Percentiles rank a stretch among this genome's conserved stretches.
These are phyloP conservation scores for Eriocheir sinensis DNA, from an alignment of 1,140 invertebrate species.

Conservation along the genomic window DNA sequence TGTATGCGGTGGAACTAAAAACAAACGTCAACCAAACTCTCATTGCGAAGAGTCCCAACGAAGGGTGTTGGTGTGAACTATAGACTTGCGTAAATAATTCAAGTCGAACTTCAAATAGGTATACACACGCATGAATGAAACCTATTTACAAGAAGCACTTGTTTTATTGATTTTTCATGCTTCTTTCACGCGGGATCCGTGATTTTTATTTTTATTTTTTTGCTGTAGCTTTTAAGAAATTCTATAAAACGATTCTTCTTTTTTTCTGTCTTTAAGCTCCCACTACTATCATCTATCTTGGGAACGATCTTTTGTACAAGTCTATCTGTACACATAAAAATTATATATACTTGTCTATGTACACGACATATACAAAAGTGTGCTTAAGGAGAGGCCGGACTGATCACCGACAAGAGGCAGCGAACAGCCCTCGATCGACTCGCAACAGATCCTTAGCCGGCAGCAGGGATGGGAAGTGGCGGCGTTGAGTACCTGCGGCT, in stretches of 20 bases:
- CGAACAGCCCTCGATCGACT: neutral
- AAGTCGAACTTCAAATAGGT: neutral
- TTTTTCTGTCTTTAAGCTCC: neutral
- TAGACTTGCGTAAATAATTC: neutral
- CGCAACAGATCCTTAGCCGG: neutral
- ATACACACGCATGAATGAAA: slow-evolving; percentile 16
- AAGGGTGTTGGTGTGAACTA: neutral
- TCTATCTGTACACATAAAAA: slow-evolving; percentile 72
- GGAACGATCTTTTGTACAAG: slow-evolving; percentile 67
- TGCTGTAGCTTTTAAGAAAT: slow-evolving; percentile 39
- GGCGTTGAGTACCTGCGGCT: neutral
- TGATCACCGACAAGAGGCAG: slow-evolving; percentile 56
- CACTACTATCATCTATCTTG: slow-evolving; percentile 55
- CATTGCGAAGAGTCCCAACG: neutral
- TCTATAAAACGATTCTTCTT: slow-evolving; percentile 63
- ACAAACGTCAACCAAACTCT: neutral
- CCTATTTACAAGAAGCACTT: neutral
- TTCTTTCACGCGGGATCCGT: neutral
- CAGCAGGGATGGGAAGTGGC: neutral
- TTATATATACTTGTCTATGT: slow-evolving; percentile 61
- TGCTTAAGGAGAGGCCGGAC: neutral
- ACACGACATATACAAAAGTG: slow-evolving; percentile 48
- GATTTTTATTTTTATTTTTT: neutral
- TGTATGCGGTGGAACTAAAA: neutral
- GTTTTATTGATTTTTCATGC: slow-evolving; percentile 6